Base-by-base conservation (phyloP, 23 tunicate genomes). In the Oikopleura albicans region DNA sequence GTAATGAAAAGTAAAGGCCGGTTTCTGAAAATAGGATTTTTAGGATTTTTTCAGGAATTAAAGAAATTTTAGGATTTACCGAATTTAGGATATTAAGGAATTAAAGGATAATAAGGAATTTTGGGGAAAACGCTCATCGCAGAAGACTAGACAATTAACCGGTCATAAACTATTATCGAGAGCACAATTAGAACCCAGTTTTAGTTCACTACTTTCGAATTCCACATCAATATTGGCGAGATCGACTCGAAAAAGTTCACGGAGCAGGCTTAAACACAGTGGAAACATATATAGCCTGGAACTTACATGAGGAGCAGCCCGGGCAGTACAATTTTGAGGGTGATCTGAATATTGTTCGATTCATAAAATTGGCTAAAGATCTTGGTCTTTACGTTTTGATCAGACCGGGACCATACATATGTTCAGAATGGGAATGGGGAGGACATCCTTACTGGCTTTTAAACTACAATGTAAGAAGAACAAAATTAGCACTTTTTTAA, bases 361-460 rank as follows among this genome's bases (percentile, higher is more conserved):
- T 91, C 66, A 83, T 95, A 1, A n/a, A 66, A 41, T 39, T 87
- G 39, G 99, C 99, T 1, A 41, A 88, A n/a, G 40, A 88, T 75
- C 84, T 88, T 16, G 89, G 84, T 0, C 83, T 95, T 0, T 56
- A 38, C 41, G 99, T 95, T 37, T 56, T 95, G 33, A 38, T 95
- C 2, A 75, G 99, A 39, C 90, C 94, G 4, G 99, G 99, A 0
- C 99, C 99, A 27, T 95, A 90, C 40, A 95, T 95, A 49, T 95
- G 99, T 84, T 86, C 91, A 83, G 99, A 95, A 86, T 95, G 99
- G 99, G 99, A 95, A 36, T 95, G 90, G 90, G 99, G 99, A 35
- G 99, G 99, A 0, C 63, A 89, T 40, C 99, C 99, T 4, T 86
- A 90, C 35, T 95, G 99, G 99, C 83, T 95, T 4, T 41, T 95